These are phyloP conservation scores for Melanostoma scalare DNA, from an alignment of 2,888 invertebrate genomes.

Conservation along the genomic window DNA sequence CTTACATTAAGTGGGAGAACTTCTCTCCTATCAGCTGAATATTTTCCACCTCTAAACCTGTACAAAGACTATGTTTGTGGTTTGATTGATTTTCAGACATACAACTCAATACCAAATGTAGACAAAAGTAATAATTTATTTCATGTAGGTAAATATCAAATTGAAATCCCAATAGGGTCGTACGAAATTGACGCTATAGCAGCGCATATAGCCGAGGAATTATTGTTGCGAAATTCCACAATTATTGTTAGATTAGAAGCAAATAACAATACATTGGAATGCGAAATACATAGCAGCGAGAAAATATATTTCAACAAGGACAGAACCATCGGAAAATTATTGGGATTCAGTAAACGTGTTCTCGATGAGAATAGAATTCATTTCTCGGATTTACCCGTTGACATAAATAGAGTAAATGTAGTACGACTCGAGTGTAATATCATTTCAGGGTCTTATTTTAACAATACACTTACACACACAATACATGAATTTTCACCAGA, in stretches of 20 bases:
- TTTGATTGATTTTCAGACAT: slow-evolving; percentile 50
- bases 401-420: slow-evolving; percentile 33
- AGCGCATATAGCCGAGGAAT: neutral
- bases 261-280: slow-evolving; percentile 32
- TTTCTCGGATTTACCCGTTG: slow-evolving; percentile 75
- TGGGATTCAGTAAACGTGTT: slow-evolving; percentile 16
- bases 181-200: slow-evolving; percentile 77
- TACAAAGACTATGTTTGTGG: slow-evolving; percentile 75
- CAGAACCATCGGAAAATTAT: slow-evolving; percentile 24
- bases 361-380: neutral
- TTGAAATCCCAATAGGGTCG: slow-evolving; percentile 75
- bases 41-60: slow-evolving; percentile 47
- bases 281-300: slow-evolving; percentile 18
- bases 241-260: slow-evolving; percentile 3
- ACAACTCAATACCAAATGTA: slow-evolving; percentile 76
- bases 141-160: slow-evolving; percentile 67
- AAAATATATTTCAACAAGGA: slow-evolving; percentile 24
- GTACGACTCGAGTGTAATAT: slow-evolving; percentile 32
- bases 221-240: slow-evolving; percentile 6
- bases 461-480: slow-evolving; percentile 75
- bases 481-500: slow-evolving; percentile 78
- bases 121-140: slow-evolving; percentile 77
- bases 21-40: slow-evolving; percentile 68
- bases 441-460: slow-evolving; percentile 62
- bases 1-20: slow-evolving; percentile 75